A percentile compares a stretch with the other conserved stretches of the same genome.
phyloP scores from a whole-genome alignment of 1,140 invertebrate genomes.

The Helicoverpa zea region DNA sequence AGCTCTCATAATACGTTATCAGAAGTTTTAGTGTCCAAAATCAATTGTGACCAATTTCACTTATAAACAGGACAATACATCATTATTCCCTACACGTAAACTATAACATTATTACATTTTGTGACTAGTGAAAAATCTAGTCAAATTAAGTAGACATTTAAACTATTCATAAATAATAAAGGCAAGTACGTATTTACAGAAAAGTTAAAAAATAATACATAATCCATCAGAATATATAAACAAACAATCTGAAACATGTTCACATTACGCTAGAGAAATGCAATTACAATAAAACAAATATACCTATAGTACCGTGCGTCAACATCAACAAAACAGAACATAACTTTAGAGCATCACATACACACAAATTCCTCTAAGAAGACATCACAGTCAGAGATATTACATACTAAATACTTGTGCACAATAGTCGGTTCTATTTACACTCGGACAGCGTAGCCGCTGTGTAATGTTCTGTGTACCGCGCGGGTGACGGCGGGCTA shows the following conservation, averaged over 20 bases:
- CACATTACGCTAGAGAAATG: conserved; percentile 76
- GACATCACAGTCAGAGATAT: conserved; percentile 85
- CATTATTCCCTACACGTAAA: conserved; percentile 42
- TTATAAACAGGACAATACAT: conserved; percentile 33
- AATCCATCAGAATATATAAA: conserved; percentile 76
- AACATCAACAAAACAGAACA: conserved; percentile 79
- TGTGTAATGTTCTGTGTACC: conserved; percentile 41
- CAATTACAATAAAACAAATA: conserved; percentile 73
- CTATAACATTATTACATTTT: conserved; percentile 62
- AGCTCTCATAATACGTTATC: conserved; percentile 17
- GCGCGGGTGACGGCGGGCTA: conserved; percentile 61
- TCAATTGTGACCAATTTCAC: conserved; percentile 52
- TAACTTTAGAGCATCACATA: conserved; percentile 75
- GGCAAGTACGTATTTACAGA: conserved; percentile 83
- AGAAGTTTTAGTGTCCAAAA: conserved; percentile 33
- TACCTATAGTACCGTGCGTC: conserved; percentile 63
- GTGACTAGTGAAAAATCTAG: conserved; percentile 84
- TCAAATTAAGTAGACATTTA: conserved; percentile 70
- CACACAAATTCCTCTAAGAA: conserved; percentile 82
- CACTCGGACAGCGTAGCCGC: conserved; percentile 54
- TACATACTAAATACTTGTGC: conserved; percentile 64
- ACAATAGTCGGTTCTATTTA: conserved; percentile 55
- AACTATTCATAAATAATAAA: conserved; percentile 77
- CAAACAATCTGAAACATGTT: conserved; percentile 69
- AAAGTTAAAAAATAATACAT: conserved; percentile 36